Conservation (phyloP, 2,797 vertebrate species). For the Mormyrops boulengeri region DNA sequence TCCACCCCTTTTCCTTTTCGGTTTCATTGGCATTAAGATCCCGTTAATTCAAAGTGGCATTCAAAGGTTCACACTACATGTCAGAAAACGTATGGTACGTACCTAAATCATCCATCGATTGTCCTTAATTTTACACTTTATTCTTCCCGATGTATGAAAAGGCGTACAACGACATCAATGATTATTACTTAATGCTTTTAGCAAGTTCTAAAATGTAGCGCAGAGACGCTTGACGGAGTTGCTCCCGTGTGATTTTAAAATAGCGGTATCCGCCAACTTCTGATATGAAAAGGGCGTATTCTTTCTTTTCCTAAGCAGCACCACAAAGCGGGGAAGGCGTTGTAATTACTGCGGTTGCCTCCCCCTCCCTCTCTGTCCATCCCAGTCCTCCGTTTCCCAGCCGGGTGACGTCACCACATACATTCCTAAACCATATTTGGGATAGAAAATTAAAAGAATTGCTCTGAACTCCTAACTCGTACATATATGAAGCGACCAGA, state of each 20-base stretch:
- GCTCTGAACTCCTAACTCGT: not conserved
- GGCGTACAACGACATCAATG: not conserved
- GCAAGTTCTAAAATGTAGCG: not conserved
- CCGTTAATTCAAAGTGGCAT: conserved; percentile 29
- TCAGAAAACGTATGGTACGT: conserved; percentile 36
- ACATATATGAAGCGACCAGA: not conserved
- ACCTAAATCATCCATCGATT: conserved; percentile 69
- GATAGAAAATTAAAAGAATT: conserved; percentile 40
- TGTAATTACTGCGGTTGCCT: conserved; percentile 48
- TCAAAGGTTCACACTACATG: conserved; percentile 19
- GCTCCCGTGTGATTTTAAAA: conserved; percentile 51
- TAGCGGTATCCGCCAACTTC: conserved; percentile 57
- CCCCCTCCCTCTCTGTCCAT: conserved; percentile 34
- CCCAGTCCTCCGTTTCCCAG: conserved; percentile 19
- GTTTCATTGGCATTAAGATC: not conserved
- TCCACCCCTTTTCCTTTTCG: conserved; percentile 43
- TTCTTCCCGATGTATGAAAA: conserved; percentile 25
- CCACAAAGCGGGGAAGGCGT: conserved; percentile 50
- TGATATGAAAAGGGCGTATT: conserved; percentile 43
- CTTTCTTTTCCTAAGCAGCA: conserved; percentile 35
- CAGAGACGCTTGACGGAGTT: conserved; percentile 46
- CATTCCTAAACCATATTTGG: conserved; percentile 71
- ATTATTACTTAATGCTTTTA: not conserved
- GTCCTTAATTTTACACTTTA: conserved; percentile 27
- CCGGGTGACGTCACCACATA: conserved; percentile 40